Evolutionary conservation across 2,797 vertebrate genomes (phyloP).

Genomic region (Leucoraja ocellata): DNA sequence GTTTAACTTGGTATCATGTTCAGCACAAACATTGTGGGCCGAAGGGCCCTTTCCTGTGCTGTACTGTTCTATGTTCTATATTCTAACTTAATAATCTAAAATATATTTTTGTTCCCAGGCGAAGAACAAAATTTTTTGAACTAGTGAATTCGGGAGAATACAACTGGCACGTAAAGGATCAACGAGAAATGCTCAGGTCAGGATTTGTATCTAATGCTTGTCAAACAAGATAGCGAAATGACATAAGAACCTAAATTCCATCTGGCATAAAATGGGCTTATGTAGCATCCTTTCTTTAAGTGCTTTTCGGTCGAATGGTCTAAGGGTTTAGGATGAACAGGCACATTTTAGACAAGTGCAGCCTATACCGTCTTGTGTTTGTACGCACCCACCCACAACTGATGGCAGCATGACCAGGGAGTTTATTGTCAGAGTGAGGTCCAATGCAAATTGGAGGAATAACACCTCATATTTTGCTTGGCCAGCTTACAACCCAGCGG

Average conservation of each 20-base stretch:
- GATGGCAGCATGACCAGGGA: background rate
- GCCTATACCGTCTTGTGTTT: background rate
- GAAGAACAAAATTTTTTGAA: constrained; percentile 87
- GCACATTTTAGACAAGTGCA: background rate
- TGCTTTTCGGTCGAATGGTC: background rate
- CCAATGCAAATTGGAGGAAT: no score
- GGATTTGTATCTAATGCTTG: background rate
- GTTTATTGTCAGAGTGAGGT: no score
- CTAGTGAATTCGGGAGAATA: constrained; percentile 86
- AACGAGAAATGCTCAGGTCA: constrained; percentile 92
- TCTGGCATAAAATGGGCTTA: background rate
- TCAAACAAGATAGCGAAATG: background rate
- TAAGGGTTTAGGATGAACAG: background rate
- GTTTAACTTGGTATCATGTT: no score
- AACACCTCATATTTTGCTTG: no score
- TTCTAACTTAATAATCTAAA: no score
- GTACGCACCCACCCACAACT: background rate
- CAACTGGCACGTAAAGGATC: constrained; percentile 87
- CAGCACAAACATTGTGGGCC: no score
- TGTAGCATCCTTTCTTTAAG: background rate
- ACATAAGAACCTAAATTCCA: background rate
- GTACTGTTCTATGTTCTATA: no score
- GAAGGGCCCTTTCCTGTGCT: no score
- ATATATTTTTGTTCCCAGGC: constrained; percentile 61
- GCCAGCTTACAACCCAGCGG: no score